Evolutionary conservation across 1,140 invertebrate species (phyloP), one percentile per base, ranked within the genome.

Genomic region (Phthorimaea operculella): DNA sequence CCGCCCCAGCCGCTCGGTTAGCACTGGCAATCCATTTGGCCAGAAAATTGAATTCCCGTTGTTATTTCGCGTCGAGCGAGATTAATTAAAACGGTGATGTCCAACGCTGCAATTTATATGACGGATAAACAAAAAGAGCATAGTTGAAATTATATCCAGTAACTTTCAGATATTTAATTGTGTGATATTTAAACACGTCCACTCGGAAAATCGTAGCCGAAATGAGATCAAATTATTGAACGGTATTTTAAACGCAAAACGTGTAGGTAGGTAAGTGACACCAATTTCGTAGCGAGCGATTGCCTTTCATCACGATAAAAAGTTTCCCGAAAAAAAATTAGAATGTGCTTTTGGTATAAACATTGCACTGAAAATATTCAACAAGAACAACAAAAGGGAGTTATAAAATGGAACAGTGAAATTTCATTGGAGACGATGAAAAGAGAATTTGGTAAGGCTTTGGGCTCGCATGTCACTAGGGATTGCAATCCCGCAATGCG

Each of bases 31-130:
- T 57, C 63, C 66, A 71, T 71, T 73, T 73, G 68, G 71, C 62
- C 71, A 73, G 70, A 76, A 79, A 79, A 77, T 79, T 79, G 71
- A 72, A 73, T 75, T 66, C 62, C 52, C 57, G 52, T 64, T 69
- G 66, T 70, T 58, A 60, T 66, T 69, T 64, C 61, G 55, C 62
- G 55, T 57, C 48, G 52, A 62, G 63, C 33, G 60, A 60, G 67
- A 75, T 74, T 73, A 73, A 74, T 77, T 75, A 70, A 73, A 73
- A 68, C 57, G 33, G 57, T 59, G 48, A 64, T 59, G 59, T 55
- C 45, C 51, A 39, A 51, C 56, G 55, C 57, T 57, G 61, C 62
- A 64, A 66, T 66, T 68, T 63, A 63, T 57, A 47, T 47, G 44
- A 47, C n/a, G 16, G 15, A 47, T 16, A 15, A 5, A 47, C 36